Evolutionary conservation across 1,140 invertebrate genomes (phyloP).

Genomic region (Ceratina australensis): DNA sequence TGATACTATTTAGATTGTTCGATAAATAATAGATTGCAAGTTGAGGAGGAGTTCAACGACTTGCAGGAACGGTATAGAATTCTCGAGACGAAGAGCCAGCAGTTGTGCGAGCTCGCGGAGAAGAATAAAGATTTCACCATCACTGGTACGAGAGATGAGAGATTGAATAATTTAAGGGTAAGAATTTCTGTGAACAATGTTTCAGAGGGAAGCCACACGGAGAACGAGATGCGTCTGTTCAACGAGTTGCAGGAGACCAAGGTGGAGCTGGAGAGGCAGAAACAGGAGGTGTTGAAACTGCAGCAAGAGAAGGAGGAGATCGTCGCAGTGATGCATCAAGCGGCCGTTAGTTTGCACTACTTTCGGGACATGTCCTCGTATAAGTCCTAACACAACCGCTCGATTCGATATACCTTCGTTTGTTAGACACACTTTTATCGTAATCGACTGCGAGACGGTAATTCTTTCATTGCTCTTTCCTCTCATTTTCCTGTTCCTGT

Average conservation of each 20-base stretch:
- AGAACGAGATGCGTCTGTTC: conserved; percentile 64
- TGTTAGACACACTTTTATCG: conserved; percentile 29
- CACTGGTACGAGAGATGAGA: conserved; percentile 38
- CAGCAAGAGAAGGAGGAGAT: conserved; percentile 62
- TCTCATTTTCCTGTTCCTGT: not conserved
- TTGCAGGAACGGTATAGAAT: conserved; percentile 48
- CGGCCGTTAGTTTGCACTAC: conserved; percentile 61
- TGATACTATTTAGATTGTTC: not conserved
- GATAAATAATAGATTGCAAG: conserved; percentile 47
- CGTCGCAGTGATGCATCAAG: conserved; percentile 59
- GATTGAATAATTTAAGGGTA: not conserved
- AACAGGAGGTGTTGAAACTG: conserved; percentile 49
- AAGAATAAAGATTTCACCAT: conserved; percentile 52
- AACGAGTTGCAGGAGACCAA: conserved; percentile 55
- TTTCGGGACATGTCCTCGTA: conserved; percentile 49
- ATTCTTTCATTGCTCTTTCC: conserved; percentile 12
- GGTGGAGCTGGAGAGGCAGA: conserved; percentile 38
- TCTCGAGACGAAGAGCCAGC: conserved; percentile 62
- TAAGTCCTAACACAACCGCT: conserved; percentile 47
- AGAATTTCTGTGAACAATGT: not conserved
- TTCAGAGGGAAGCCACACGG: conserved; percentile 56
- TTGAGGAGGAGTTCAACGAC: conserved; percentile 40
- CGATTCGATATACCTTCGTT: conserved; percentile 27
- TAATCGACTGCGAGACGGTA: not conserved
- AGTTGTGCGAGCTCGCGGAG: conserved; percentile 58